phyloP scores from a whole-genome alignment of 2,113 vertebrate species.

The Morone saxatilis region DNA sequence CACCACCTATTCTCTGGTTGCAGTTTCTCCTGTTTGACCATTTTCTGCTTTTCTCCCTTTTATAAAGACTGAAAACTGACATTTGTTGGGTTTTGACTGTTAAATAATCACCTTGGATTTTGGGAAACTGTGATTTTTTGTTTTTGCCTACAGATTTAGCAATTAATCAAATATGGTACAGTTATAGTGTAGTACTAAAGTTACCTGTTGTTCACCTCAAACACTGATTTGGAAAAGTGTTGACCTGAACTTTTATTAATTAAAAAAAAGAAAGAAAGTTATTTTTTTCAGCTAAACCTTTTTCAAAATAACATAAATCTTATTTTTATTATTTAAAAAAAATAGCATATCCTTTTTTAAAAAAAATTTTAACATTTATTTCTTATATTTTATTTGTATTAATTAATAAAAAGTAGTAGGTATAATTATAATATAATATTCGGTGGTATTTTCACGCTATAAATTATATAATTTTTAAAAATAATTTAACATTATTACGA shows the following conservation, averaged over 20 bases:
- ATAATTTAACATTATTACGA: not conserved
- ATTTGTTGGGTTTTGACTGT: too few relatives aligned
- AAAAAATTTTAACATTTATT: not conserved
- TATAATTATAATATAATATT: too few relatives aligned
- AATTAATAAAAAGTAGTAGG: too few relatives aligned
- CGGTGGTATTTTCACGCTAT: not conserved
- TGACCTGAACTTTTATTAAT: not conserved
- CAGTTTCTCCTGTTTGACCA: too few relatives aligned
- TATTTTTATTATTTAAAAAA: not conserved
- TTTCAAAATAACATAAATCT: not conserved
- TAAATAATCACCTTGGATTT: too few relatives aligned
- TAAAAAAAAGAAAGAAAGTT: not conserved
- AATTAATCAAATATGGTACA: not conserved
- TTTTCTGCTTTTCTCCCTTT: too few relatives aligned
- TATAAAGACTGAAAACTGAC: too few relatives aligned
- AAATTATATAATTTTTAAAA: not conserved
- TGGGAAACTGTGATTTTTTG: too few relatives aligned
- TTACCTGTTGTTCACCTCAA: not conserved
- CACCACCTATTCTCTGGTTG: too few relatives aligned
- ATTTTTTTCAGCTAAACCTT: not conserved
- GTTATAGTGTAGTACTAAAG: too few relatives aligned
- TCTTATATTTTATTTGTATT: not conserved
- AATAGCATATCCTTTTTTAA: too few relatives aligned
- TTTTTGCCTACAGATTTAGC: not conserved
- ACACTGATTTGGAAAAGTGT: not conserved